Evolutionary conservation across 2,888 invertebrate species (phyloP).

Genomic region (Bugulina stolonifera): DNA sequence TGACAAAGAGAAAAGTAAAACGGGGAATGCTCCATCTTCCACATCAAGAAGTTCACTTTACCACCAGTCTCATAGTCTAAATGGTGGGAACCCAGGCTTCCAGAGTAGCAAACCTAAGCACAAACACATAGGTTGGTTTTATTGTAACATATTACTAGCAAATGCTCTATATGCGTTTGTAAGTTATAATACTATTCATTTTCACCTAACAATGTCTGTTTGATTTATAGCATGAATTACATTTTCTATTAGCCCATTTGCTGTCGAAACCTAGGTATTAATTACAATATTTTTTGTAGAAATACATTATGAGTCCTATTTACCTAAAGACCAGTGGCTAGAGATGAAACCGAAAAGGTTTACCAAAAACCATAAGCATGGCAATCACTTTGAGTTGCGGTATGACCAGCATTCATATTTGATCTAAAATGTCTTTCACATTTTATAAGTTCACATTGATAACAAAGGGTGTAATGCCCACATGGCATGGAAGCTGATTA

Average conservation of each 20-base stretch:
- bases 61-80: neutral
- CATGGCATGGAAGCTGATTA: too few species aligned
- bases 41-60: neutral
- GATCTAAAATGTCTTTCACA: too few species aligned
- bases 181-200: too few species aligned
- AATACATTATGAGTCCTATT: conserved; percentile 21
- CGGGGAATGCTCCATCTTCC: neutral
- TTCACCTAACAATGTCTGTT: too few species aligned
- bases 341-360: conserved; percentile 24
- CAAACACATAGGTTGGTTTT: neutral
- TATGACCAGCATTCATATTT: too few species aligned
- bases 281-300: too few species aligned
- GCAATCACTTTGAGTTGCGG: conserved; percentile 21
- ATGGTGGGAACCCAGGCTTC: neutral
- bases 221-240: too few species aligned
- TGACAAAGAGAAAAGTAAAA: neutral
- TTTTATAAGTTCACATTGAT: too few species aligned
- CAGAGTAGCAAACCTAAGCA: neutral
- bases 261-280: too few species aligned
- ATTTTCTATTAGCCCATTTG: too few species aligned
- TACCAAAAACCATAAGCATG: conserved; percentile 17
- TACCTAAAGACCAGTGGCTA: conserved; percentile 25
- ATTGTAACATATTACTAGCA: neutral
- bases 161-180: too few species aligned
- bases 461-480: too few species aligned